Conservation (phyloP, 2,888 invertebrate genomes). For the Torymus auratus region DNA sequence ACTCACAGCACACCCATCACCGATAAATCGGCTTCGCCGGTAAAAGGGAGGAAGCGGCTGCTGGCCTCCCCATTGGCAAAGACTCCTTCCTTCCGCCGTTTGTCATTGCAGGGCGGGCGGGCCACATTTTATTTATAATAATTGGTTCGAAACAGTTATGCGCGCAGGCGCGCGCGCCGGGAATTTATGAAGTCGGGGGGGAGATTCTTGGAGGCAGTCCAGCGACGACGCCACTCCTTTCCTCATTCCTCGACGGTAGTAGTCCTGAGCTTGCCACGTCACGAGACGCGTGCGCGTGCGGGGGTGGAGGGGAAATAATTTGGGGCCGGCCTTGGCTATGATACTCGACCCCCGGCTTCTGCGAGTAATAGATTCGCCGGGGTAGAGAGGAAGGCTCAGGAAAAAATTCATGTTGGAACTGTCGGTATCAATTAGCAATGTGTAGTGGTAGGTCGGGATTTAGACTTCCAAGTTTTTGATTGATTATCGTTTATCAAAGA, state of each 20-base stretch:
- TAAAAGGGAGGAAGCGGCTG: conserved; percentile 22
- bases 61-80: conserved; percentile 36
- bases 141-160: conserved; percentile 75
- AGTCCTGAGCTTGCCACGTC: too few relatives aligned
- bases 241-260: conserved; percentile 1
- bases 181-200: conserved; percentile 73
- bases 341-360: too few relatives aligned
- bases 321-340: too few relatives aligned
- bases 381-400: too few relatives aligned
- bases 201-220: conserved; percentile 73
- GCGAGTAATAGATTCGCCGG: too few relatives aligned
- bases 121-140: conserved; percentile 75
- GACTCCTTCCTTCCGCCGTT: conserved; percentile 65
- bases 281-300: too few relatives aligned
- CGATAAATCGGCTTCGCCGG: conserved; percentile 43
- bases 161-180: conserved; percentile 59
- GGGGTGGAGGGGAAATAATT: too few relatives aligned
- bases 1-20: not conserved
- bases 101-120: conserved; percentile 68
- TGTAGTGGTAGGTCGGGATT: too few relatives aligned
- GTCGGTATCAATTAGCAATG: too few relatives aligned
- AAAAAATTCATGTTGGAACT: too few relatives aligned
- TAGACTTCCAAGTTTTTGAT: too few relatives aligned
- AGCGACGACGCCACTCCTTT: conserved; percentile 62
- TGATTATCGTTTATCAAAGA: too few relatives aligned